These are phyloP conservation scores for Enteromius argenteus DNA, from an alignment of 2,797 vertebrate species.

Conservation along the genomic window DNA sequence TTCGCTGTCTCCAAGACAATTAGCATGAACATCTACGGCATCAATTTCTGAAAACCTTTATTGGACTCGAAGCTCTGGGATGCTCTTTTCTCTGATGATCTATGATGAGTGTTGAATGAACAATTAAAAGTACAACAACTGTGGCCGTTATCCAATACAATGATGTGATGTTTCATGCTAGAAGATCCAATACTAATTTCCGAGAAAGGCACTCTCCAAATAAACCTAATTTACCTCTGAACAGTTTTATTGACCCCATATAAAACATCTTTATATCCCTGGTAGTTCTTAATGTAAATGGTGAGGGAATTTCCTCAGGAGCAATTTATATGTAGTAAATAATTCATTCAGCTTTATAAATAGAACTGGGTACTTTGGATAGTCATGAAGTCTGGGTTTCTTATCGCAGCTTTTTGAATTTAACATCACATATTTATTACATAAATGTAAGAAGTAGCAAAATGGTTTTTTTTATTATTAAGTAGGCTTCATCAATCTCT, in stretches of 20 bases:
- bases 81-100: neutral
- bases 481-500: slow-evolving; percentile 21
- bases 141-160: neutral
- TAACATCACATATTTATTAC: neutral
- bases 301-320: slow-evolving; percentile 12
- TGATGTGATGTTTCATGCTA: slow-evolving; percentile 15
- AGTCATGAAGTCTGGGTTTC: slow-evolving; percentile 6
- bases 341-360: slow-evolving; percentile 33
- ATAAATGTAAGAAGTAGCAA: neutral
- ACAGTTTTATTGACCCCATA: slow-evolving; percentile 24
- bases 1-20: neutral
- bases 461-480: neutral
- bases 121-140: slow-evolving; percentile 15
- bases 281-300: slow-evolving; percentile 7
- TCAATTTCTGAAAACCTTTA: neutral
- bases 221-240: slow-evolving; percentile 22
- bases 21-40: neutral
- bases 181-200: slow-evolving; percentile 18
- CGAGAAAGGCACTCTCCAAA: slow-evolving; percentile 22
- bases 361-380: slow-evolving; percentile 21
- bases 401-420: neutral
- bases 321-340: slow-evolving; percentile 6
- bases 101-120: slow-evolving; percentile 3
- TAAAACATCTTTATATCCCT: slow-evolving; percentile 1
- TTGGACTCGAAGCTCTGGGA: neutral